Evolutionary conservation across 2,888 invertebrate species (phyloP).

Genomic region (Protodeltote pygarga): DNA sequence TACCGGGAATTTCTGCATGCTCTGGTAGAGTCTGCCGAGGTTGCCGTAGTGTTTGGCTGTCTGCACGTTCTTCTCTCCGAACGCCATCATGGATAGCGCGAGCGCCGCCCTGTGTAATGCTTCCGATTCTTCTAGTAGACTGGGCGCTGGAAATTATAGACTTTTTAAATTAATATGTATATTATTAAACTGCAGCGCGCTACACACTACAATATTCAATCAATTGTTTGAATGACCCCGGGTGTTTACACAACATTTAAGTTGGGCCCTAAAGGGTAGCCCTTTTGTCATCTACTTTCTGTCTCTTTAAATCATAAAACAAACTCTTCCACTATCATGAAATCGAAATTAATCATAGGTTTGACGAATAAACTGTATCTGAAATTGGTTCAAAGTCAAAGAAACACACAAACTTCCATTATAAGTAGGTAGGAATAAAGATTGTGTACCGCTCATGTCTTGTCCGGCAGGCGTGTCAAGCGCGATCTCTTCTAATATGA

Average conservation of each 20-base stretch:
- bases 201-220: no score
- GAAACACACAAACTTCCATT: no score
- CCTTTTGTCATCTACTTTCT: no score
- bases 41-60: slow-evolving; percentile 99
- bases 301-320: no score
- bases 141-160: slow-evolving; percentile 75
- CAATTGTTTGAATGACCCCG: no score
- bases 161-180: not conserved
- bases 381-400: no score
- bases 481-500: slow-evolving; percentile 97
- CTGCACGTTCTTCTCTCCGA: slow-evolving; percentile 97
- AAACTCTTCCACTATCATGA: no score
- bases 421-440: not conserved
- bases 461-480: slow-evolving; percentile 90
- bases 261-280: no score
- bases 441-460: slow-evolving; percentile 69
- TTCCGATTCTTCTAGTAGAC: slow-evolving; percentile 92
- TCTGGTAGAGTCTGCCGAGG: slow-evolving; percentile 97
- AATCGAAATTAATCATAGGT: no score
- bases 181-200: no score
- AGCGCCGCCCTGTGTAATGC: slow-evolving; percentile 94
- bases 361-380: no score
- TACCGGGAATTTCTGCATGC: slow-evolving; percentile 94
- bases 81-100: slow-evolving; percentile 91
- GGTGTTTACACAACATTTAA: no score